A percentile compares a stretch with the other conserved stretches of the same genome.
Evolutionary conservation across 2,888 invertebrate genomes (phyloP).

Genomic region (Phortica magna): DNA sequence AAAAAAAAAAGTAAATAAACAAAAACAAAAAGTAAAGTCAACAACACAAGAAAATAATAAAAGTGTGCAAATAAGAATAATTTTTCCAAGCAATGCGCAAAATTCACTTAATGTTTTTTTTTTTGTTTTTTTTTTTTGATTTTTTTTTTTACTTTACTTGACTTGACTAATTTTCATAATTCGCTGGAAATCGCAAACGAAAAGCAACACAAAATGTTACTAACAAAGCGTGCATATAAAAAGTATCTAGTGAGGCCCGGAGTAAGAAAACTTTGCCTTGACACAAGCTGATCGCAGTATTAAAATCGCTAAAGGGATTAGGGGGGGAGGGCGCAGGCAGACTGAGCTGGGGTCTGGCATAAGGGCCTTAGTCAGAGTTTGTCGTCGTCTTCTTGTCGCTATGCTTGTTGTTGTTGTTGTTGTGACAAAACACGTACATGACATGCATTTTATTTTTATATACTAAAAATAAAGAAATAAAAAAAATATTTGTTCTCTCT

Average conservation of each 20-base stretch:
- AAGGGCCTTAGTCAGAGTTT: slow-evolving; percentile 11
- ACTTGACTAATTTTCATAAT: slow-evolving; percentile 73
- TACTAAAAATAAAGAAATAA: too few species aligned
- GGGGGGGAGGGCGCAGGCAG: not conserved
- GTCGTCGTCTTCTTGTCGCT: not conserved
- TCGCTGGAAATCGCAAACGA: slow-evolving; percentile 61
- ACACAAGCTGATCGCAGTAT: not conserved
- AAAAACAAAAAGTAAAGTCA: too few species aligned
- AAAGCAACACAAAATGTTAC: not conserved
- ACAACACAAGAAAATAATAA: not conserved
- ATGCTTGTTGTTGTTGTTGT: not conserved
- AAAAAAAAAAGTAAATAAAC: not conserved
- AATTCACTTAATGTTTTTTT: slow-evolving; percentile 53
- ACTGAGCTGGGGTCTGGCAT: not conserved
- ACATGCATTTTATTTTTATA: slow-evolving; percentile 15
- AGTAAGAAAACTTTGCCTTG: too few species aligned
- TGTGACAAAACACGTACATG: slow-evolving; percentile 13
- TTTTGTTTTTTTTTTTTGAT: slow-evolving; percentile 61
- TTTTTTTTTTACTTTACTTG: slow-evolving; percentile 39
- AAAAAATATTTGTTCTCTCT: not conserved
- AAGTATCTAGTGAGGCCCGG: not conserved
- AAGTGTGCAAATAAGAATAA: not conserved
- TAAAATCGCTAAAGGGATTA: slow-evolving; percentile 7
- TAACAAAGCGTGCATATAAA: not conserved
- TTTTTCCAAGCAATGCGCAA: not conserved